Evolutionary conservation across 1,140 invertebrate species (phyloP), one percentile per base, ranked within the genome.

Genomic region (Caerostris extrusa): DNA sequence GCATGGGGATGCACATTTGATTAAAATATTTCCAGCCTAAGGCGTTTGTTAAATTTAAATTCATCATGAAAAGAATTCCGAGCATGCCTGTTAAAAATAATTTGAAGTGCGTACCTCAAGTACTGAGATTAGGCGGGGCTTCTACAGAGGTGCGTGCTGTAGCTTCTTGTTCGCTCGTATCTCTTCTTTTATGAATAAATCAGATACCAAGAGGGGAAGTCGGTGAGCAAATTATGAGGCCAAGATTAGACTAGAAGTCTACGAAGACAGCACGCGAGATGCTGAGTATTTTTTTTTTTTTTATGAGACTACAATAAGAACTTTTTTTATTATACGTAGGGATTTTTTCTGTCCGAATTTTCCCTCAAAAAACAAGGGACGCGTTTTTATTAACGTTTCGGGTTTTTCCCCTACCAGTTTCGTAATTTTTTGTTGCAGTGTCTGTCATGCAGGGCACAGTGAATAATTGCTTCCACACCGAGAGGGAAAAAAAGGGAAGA

Each of bases 101-200:
- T 12, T 71, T 71, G 5, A 57, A 85, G 53, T 6, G 56, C 19
- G 71, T 8, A 19, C 5, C 71, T 34, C n/a, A 17, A 14, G 12
- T 57, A 50, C 1, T 34, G 14, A 85, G 56, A 85, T 5, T 2
- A 7, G 17, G 83, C 56, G 8, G 12, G 12, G 2, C 5, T 10
- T 5, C 61, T 34, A 34, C 34, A 34, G 34, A 34, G 17, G 85
- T 87, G 57, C 85, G 85, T 60, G 57, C 3, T 19, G 2, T 7
- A 87, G 19, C 8, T 87, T 64, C 34, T 34, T 87, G 19, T 64
- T 87, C 19, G 4, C n/a, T 8, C 14, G 12, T 34, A 12, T 61
- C 61, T 56, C n/a, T 64, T 69, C 87, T 89, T 67, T 69, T 90
- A 71, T 90, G 87, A 90, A 90, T 90, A 71, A 90, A 90, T 90